phyloP scores from a whole-genome alignment of 2,888 invertebrate genomes.

The Epinotia brunnichana region DNA sequence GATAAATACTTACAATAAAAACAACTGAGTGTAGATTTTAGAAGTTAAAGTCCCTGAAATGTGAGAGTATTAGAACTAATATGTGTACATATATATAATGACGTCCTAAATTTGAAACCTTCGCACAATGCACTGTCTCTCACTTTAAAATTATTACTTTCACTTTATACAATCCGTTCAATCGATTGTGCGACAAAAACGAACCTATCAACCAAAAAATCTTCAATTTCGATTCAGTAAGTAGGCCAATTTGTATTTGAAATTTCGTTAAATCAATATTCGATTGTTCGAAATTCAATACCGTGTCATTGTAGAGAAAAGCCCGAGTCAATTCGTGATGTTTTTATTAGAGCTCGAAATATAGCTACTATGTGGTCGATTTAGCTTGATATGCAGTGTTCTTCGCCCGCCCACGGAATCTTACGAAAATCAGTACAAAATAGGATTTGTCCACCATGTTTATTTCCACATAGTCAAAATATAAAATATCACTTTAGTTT shows the following conservation, averaged over 20 bases:
- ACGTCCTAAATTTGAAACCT: background rate
- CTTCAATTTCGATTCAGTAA: conserved; percentile 9
- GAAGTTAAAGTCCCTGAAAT: background rate
- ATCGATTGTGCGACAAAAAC: conserved; percentile 20
- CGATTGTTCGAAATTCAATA: conserved; percentile 32
- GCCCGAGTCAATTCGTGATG: background rate
- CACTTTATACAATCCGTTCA: conserved; percentile 15
- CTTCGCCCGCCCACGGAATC: too few relatives aligned
- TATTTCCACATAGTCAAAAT: too few relatives aligned
- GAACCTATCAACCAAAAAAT: conserved; percentile 10
- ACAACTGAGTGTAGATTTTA: too few relatives aligned
- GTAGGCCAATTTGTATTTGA: conserved; percentile 25
- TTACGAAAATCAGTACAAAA: too few relatives aligned
- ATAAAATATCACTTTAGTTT: too few relatives aligned
- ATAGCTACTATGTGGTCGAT: background rate
- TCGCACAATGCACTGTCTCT: background rate
- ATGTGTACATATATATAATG: background rate
- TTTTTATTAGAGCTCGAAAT: background rate
- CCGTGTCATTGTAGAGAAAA: background rate
- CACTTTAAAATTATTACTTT: background rate
- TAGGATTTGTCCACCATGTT: too few relatives aligned
- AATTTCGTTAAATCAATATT: conserved; percentile 26
- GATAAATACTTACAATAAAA: too few relatives aligned
- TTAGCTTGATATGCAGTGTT: too few relatives aligned
- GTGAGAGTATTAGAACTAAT: background rate